Conservation (phyloP, 2,113 vertebrate species). For the Callospermophilus lateralis region DNA sequence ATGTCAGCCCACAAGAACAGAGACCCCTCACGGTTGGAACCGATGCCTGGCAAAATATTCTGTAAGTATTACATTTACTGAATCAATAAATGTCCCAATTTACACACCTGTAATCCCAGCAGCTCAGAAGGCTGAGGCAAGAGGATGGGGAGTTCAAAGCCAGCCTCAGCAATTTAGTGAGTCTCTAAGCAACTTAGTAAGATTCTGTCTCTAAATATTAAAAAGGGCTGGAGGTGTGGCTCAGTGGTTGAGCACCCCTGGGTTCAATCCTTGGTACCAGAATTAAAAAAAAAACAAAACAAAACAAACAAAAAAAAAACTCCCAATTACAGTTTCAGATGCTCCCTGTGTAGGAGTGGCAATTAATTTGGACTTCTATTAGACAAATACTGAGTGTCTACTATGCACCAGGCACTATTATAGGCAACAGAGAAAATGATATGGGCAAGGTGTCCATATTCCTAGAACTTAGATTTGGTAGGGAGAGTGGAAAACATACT, state of each 20-base stretch:
- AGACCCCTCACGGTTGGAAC: neutral
- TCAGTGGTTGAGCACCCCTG: no score
- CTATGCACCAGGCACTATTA: neutral
- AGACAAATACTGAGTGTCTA: neutral
- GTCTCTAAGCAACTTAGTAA: no score
- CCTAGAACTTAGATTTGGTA: neutral
- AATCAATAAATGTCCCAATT: slow-evolving; percentile 9
- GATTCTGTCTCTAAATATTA: no score
- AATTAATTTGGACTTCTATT: neutral
- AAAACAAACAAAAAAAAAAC: no score
- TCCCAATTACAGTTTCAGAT: neutral
- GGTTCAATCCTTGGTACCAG: no score
- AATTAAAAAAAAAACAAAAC: no score
- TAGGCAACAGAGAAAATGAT: neutral
- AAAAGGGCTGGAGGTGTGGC: no score
- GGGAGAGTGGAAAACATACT: neutral
- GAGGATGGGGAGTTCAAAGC: no score
- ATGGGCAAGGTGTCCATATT: neutral
- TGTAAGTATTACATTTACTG: neutral
- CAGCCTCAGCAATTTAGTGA: no score
- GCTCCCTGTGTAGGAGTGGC: neutral
- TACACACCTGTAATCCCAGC: no score
- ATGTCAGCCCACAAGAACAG: neutral
- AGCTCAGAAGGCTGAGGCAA: no score
- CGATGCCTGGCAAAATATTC: neutral